Evolutionary conservation across 2,113 vertebrate genomes (phyloP), one percentile per base, ranked within the genome.

Genomic region (Erpornis zantholeuca): DNA sequence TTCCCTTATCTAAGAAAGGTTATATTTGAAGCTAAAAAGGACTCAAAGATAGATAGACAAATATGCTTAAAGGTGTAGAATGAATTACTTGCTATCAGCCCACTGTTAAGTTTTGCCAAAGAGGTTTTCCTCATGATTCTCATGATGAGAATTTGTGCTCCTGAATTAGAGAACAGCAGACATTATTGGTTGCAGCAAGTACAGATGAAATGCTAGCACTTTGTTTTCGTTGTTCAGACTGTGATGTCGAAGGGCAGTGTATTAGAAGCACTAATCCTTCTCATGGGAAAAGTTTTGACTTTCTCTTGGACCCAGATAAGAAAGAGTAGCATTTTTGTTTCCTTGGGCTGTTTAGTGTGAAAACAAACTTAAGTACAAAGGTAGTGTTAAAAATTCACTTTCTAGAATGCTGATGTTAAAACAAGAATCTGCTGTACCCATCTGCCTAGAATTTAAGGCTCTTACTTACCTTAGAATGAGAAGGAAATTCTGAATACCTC

Each of bases 181-280:
- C 52, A n/a, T 80, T 75, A 53, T 76, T 86, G 79, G 11, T 92
- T 90, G 78, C 50, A 73, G 44, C 71, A 91, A 77, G 82, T 95
- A 78, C 53, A 69, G 75, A 57, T 36, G 53, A 76, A 87, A 96
- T 93, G 76, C 79, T 78, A 91, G 81, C 85, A 86, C 50, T 92
- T 94, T 91, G 35, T 61, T 92, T 66, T 44, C 63, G 24, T 94
- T 97, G 60, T 60, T 71, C 36, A 54, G 81, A 82, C 82, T 93
- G 53, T 87, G 65, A 88, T 96, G 75, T 90, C 57, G 44, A 22
- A 92, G 60, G 82, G 50, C 68, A 59, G 68, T 54, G 40, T 72
- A 82, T 69, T 70, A 73, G 35, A 65, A 84, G 17, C 25, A 53
- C 22, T 77, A 61, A 77, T 81, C 15, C 59, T 90, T 77, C 20